phyloP scores from a whole-genome alignment of 2,888 invertebrate species.

The Taenaris catops region DNA sequence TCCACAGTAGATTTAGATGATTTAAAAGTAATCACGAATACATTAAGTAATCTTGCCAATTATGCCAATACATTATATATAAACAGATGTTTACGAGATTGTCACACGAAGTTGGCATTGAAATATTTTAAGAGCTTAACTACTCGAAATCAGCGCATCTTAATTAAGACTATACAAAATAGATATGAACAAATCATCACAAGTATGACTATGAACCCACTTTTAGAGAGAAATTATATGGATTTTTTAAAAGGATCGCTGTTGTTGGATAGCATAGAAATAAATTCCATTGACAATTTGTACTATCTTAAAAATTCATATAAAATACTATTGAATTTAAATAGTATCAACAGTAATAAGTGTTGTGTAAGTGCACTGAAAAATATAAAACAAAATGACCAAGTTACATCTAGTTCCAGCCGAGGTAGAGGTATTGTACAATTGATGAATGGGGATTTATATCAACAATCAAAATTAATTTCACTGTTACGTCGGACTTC shows the following conservation, averaged over 20 bases:
- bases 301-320: conserved; percentile 66
- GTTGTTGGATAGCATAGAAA: conserved; percentile 41
- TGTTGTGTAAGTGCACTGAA: conserved; percentile 34
- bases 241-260: conserved; percentile 66
- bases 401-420: conserved; percentile 37
- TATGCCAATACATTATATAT: conserved; percentile 57
- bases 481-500: conserved; percentile 48
- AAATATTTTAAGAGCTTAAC: conserved; percentile 49
- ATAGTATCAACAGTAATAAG: conserved; percentile 49
- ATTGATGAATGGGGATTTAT: conserved; percentile 39
- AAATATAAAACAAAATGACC: conserved; percentile 36
- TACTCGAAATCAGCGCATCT: conserved; percentile 41
- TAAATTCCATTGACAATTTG: conserved; percentile 49
- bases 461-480: conserved; percentile 38
- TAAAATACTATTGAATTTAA: conserved; percentile 41
- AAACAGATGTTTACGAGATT: conserved; percentile 55
- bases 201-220: conserved; percentile 32
- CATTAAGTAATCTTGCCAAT: conserved; percentile 44
- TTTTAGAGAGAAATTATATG: conserved; percentile 60
- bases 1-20: conserved; percentile 51
- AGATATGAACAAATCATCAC: conserved; percentile 65
- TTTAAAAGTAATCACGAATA: conserved; percentile 50
- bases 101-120: conserved; percentile 55
- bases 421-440: conserved; percentile 44
- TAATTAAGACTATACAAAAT: conserved; percentile 46